Evolutionary conservation across 2,113 vertebrate species (phyloP), one percentile per base, ranked within the genome.

Genomic region (Nettapus auritus): DNA sequence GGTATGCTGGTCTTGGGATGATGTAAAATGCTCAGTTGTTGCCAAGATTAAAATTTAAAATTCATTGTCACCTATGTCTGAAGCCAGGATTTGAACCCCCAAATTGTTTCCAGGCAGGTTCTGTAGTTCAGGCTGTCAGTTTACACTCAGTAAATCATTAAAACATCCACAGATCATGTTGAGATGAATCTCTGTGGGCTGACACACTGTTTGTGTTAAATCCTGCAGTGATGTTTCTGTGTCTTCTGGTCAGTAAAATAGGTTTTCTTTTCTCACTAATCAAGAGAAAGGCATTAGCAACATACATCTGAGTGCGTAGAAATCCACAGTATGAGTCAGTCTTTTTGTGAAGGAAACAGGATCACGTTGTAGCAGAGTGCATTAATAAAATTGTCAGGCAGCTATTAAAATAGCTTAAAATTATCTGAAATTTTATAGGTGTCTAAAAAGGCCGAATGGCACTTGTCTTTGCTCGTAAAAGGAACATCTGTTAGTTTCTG

Each of bases 361-460:
- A 90, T 90, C 62, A 68, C 82, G 53, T 20, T 59, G 80, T 89
- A 88, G 77, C 88, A 82, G 79, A 91, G 40, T 23, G 16, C 33
- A 26, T 95, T 97, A 97, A 97, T 97, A 94, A 96, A 95, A 96
- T 97, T 91, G 86, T 95, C 94, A 95, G 74, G 76, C 64, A 86
- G 82, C 88, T 96, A 88, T 97, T 97, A 90, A 95, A 96, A 96
- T 90, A 91, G 94, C 68, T 96, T 96, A 82, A 90, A 96, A 96
- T 89, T 83, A 85, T 76, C 89, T 94, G 76, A 3, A 75, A 95
- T 97, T 97, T 95, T 95, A 64, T 92, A 94, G 88, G 42, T 94
- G 87, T 94, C 92, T 95, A 68, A 86, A 94, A 94, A 93, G 95
- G 77, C 87, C 7, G 2, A 97, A 89, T 71, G 84, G 38, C 78